Base-by-base conservation (phyloP, 2,113 vertebrate genomes). In the Gulo gulo region DNA sequence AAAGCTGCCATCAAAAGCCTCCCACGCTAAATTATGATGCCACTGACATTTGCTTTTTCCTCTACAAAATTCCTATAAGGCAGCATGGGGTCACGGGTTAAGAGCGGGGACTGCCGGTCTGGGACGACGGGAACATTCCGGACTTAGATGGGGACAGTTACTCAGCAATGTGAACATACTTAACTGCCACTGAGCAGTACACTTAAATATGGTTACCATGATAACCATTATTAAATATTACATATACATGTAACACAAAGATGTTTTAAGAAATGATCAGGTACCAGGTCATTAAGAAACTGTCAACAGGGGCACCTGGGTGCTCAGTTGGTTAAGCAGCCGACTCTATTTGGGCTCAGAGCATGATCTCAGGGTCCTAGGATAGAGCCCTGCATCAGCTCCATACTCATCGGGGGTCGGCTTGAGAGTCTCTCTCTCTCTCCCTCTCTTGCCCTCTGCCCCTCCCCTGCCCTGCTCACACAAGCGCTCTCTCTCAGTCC, bases 151-250 rank as follows among this genome's bases (percentile, higher is more conserved):
- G 78, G 20, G 21, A 42, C 1, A 6, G 39, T 0, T 18, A 8
- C 31, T 3, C 57, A 45, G 20, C 18, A 45, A 0, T 12, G 14
- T 0, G 12, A 50, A n/a, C 18, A 15, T 20, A n/a, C 8, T 15
- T 11, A 24, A 24, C 50, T 6, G 10, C 59, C 47, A 20, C 69
- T 34, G 18, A 83, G 47, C 57, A 15, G 12, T 1, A 52, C 36
- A 15, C 76, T 47, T 55, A 34, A 13, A 39, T 18, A 42, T 1
- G 31, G 23, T 63, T 31, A 29, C 20, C 0, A 10, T 3, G 39
- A 26, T 13, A 29, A 59, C n/a, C 14, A 20, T 26, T 29, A 61
- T 57, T 23, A 47, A 63, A 42, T 24, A 55, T 4, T 42, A 39
- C 6, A 24, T 8, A 86, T 8, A n/a, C 21, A 71, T 59, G 45